Conservation (phyloP, 2,888 invertebrate genomes). For the Brenthis ino region DNA sequence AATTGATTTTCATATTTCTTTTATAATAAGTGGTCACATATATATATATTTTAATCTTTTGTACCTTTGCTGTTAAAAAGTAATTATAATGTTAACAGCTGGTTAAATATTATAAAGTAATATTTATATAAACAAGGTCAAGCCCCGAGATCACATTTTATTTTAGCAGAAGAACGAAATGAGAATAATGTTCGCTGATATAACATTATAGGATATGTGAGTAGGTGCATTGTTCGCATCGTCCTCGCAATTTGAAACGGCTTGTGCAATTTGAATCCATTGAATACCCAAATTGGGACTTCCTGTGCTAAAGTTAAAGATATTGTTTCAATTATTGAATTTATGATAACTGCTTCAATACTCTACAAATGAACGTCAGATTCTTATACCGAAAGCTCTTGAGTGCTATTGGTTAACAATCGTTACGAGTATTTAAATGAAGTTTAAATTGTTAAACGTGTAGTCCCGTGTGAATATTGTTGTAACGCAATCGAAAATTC, state of each 20-base stretch:
- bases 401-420: slow-evolving; percentile 13
- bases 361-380: not conserved
- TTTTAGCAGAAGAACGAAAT: slow-evolving; percentile 37
- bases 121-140: too few relatives aligned
- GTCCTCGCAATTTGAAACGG: slow-evolving; percentile 29
- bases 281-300: slow-evolving; percentile 34
- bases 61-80: too few relatives aligned
- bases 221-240: slow-evolving; percentile 26
- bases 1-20: too few relatives aligned
- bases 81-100: too few relatives aligned
- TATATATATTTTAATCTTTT: too few relatives aligned
- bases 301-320: slow-evolving; percentile 28
- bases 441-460: not conserved
- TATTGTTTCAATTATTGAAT: slow-evolving; percentile 20
- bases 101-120: too few relatives aligned
- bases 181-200: slow-evolving; percentile 23
- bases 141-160: too few relatives aligned
- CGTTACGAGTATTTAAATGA: too few relatives aligned
- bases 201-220: slow-evolving; percentile 15
- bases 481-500: too few relatives aligned
- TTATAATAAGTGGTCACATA: slow-evolving; percentile 48
- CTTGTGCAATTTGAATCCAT: slow-evolving; percentile 34
- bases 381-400: not conserved
- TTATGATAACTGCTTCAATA: not conserved
- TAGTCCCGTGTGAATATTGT: too few relatives aligned